Conservation (phyloP, 1,140 invertebrate genomes). For the Cataglyphis hispanica region DNA sequence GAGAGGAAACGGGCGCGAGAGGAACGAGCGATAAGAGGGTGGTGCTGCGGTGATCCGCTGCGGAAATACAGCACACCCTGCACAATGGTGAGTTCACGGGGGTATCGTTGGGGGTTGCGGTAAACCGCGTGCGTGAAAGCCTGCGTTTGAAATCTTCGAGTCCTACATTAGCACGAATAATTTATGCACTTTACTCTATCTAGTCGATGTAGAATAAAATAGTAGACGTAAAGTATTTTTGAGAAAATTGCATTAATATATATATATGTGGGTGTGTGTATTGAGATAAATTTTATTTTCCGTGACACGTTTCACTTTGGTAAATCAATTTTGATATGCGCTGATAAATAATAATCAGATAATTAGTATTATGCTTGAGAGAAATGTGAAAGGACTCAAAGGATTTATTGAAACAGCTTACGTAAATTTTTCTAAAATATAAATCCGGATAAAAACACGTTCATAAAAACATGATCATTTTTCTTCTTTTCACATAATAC, state of each 20-base stretch:
- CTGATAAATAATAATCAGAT: background rate
- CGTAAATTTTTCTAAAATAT: background rate
- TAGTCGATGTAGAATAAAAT: background rate
- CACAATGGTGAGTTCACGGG: slow-evolving; percentile 69
- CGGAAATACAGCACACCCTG: slow-evolving; percentile 53
- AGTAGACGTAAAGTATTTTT: background rate
- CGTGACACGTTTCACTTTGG: background rate
- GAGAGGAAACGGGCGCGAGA: slow-evolving; percentile 22
- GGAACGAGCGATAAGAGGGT: slow-evolving; percentile 32
- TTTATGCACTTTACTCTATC: background rate
- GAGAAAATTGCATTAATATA: background rate
- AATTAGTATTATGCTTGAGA: background rate
- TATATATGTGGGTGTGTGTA: background rate
- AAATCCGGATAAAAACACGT: background rate
- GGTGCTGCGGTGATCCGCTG: slow-evolving; percentile 36
- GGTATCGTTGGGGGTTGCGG: background rate
- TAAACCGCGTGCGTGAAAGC: background rate
- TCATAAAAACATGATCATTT: no score
- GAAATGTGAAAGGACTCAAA: background rate
- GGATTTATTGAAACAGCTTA: background rate
- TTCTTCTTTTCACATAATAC: background rate
- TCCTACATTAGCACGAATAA: background rate
- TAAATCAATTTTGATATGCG: background rate
- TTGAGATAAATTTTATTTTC: background rate
- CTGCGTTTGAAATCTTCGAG: slow-evolving; percentile 2